Evolutionary conservation across 2,797 vertebrate species (phyloP), one percentile per base, ranked within the genome.

Genomic region (Myripristis jacobus): DNA sequence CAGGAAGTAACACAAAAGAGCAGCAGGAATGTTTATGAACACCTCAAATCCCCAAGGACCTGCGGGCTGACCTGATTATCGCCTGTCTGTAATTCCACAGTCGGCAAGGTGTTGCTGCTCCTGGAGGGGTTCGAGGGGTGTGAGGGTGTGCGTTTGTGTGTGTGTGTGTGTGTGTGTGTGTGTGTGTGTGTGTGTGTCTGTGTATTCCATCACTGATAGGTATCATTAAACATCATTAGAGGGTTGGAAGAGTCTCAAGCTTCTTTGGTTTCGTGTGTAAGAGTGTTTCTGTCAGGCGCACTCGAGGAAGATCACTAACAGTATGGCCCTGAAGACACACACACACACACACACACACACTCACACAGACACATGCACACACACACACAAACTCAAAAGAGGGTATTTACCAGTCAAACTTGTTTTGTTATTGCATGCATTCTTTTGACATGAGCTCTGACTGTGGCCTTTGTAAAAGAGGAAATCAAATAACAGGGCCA

Each of bases 11-110:
- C 85, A 92, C 88, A 93, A 92, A 92, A 91, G 90, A 92, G 90
- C 85, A 81, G 88, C 83, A 91, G 87, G 91, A 91, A 93, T 93
- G 92, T 93, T 94, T 92, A 93, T 93, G 91, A 94, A 94, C 93
- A 93, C 91, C 92, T 94, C 91, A 79, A 75, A 88, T 93, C 91
- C 88, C 89, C 1, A 22, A 92, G 90, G 92, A 91, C 90, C 91
- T 81, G 85, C 85, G 67, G 91, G 92, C 87, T 93, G 93, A 93
- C 94, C 93, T 93, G 93, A 94, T 94, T 94, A 94, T 92, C 87
- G 91, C 93, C 92, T 88, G 91, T 76, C 88, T 93, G 90, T 93
- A 94, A 94, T 94, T 93, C 92, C 91, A 93, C 91, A 91, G 89
- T 93, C 84, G 90, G 92, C 88, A 92, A 92, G 91, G 89, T 92